Base-by-base conservation (phyloP, 2,888 invertebrate genomes). In the Caenorhabditis sp. region DNA sequence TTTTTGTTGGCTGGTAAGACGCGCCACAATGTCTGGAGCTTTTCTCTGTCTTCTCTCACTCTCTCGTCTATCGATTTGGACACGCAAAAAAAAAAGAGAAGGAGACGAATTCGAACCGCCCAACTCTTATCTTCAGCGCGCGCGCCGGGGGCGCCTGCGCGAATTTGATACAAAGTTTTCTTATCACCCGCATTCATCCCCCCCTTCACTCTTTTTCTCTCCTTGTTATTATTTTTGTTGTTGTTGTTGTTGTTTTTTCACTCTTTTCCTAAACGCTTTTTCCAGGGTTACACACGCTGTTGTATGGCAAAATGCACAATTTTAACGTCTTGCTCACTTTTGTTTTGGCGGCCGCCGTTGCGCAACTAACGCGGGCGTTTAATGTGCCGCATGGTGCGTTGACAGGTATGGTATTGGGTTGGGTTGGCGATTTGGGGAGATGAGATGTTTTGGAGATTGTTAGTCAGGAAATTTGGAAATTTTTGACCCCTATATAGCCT, bases 21-120 rank as follows among this genome's bases (percentile, higher is more conserved):
- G n/a, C 31, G 31, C 31, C 31, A 31, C 31, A 31, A 31, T 31
- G 31, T 31, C 31, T 31, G 31, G 31, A 31, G 31, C 19, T 12
- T 50, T 36, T 43, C 37, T 19, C 59, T 49, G 23, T 19, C 17
- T 55, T 27, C 66, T 65, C 58, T 65, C 61, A 57, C 51, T 63
- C 64, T 63, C 60, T 60, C 49, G 37, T 31, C 58, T 58, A 31
- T 49, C 54, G 53, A 43, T 57, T n/a, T n/a, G n/a, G n/a, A n/a
- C n/a, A n/a, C n/a, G n/a, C n/a, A n/a, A n/a, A n/a, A n/a, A n/a
- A n/a, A n/a, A n/a, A n/a, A n/a, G n/a, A n/a, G n/a, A n/a, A n/a
- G n/a, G n/a, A n/a, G n/a, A n/a, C n/a, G n/a, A n/a, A n/a, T n/a
- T n/a, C n/a, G 43, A 6, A 17, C 43, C 43, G 43, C 43, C 43